Base-by-base conservation (phyloP, 2,888 invertebrate species). In the Trachelus troglodyta region DNA sequence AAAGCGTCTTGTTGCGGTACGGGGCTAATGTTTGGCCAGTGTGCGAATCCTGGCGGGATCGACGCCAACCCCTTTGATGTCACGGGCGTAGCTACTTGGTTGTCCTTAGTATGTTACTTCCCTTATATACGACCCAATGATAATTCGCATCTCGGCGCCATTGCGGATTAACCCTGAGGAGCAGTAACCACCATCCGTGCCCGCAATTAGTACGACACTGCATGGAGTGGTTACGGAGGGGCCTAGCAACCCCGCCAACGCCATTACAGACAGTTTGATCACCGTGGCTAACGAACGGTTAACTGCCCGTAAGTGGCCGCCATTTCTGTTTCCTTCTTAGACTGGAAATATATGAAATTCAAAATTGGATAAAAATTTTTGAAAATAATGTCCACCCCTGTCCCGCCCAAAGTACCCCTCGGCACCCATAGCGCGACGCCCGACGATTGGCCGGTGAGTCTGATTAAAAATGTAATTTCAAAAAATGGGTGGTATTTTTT, bases 121-220 rank as follows among this genome's bases (percentile, higher is more conserved):
- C 40, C 40, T 40, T 40, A 40, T 40, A 40, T 12, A 40, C 40
- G 40, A 40, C 4, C 40, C 40, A 12, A 40, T 40, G 40, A 40
- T 40, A 40, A 40, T 40, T 40, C 15, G 12, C 35, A 11, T 75
- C 77, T 83, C 85, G 83, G 87, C 90, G 88, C 90, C 89, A 85
- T 79, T 89, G 87, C 82, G 88, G 87, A 89, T 90, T 88, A 89
- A 89, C 89, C 89, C 88, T 82, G 87, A 85, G 83, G 82, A 89
- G 89, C 89, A 88, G 90, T 90, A 89, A 90, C 88, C 85, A 86
- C 86, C 90, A 90, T 89, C 90, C 90, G 90, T 84, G 90, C 86
- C 87, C 88, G 90, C 89, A 90, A 90, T 90, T 90, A 90, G 90
- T 89, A 87, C 88, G 89, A 87, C 88, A 89, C 89, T 89, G 89